Base-by-base conservation (phyloP, 2,113 vertebrate species). In the Ramphastos sulfuratus region DNA sequence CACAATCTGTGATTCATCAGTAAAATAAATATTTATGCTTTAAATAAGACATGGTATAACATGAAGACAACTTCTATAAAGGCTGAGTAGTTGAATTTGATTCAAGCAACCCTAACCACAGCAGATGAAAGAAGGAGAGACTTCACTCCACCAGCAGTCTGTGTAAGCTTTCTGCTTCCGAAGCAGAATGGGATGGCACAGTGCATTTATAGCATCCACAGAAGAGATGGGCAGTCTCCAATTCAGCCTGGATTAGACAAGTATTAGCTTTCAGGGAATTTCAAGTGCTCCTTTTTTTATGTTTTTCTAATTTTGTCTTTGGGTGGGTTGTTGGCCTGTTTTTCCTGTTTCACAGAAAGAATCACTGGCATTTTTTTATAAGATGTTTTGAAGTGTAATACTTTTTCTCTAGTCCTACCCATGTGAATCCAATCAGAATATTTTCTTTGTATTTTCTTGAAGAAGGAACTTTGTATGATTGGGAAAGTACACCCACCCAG, bases 1-100 rank as follows among this genome's bases (percentile, higher is more conserved):
- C 1, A 1, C 6, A 54, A 12, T 56, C 50, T 88, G 61, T 86
- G 33, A 72, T 50, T 66, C 54, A 86, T 95, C 86, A 61, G n/a
- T 67, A 59, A 87, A 85, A 8, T 85, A 96, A 96, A 89, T 73
- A 84, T 65, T 30, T 71, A 39, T 39, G 67, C 37, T 82, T 93
- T 87, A 86, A 83, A 75, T 78, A 75, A 50, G 44, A 58, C 17
- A 54, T 50, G 44, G 39, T 42, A 33, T 60, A 65, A 90, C 72
- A 69, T 6, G 37, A 83, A 78, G 83, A 48, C 6, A 69, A 48
- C 54, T 72, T 73, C n/a, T 83, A 48, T 61, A 61, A 67, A 85
- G 81, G 20, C 65, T 59, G 30, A 82, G 11, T 6, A 20, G 14
- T 90, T 93, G 73, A 85, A 72, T 75, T 17, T 58, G 33, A 46